These are phyloP conservation scores for Callimorpha dominula DNA, from an alignment of 2,888 invertebrate species.

Conservation along the genomic window DNA sequence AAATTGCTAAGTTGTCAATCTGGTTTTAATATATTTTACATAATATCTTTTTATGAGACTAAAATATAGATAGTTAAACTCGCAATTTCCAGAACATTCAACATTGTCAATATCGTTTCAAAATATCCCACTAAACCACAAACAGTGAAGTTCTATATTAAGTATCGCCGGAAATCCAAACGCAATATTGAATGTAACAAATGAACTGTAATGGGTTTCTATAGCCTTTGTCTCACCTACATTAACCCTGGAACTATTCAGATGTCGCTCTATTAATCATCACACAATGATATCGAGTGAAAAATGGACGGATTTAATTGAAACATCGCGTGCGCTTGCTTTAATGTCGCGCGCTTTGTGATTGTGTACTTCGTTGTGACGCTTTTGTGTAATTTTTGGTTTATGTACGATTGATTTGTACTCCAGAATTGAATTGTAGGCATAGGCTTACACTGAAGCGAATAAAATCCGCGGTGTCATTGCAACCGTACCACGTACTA, in stretches of 20 bases:
- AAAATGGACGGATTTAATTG: slow-evolving; percentile 54
- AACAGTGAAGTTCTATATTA: too few relatives aligned
- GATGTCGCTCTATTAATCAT: slow-evolving; percentile 46
- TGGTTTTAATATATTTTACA: too few relatives aligned
- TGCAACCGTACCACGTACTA: too few relatives aligned
- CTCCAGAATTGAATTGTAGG: neutral
- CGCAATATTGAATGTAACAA: slow-evolving; percentile 11
- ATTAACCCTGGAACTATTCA: slow-evolving; percentile 42
- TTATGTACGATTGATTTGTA: slow-evolving; percentile 8
- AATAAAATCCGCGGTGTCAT: too few relatives aligned
- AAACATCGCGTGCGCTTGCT: slow-evolving; percentile 50
- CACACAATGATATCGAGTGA: slow-evolving; percentile 53
- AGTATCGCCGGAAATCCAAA: neutral
- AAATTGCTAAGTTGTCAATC: too few relatives aligned
- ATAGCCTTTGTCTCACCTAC: slow-evolving; percentile 23
- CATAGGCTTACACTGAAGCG: neutral
- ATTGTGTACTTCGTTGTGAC: slow-evolving; percentile 8
- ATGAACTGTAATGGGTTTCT: slow-evolving; percentile 6
- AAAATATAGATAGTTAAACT: too few relatives aligned
- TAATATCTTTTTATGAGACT: too few relatives aligned
- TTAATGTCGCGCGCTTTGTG: slow-evolving; percentile 16
- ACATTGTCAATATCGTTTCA: too few relatives aligned
- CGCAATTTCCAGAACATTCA: too few relatives aligned
- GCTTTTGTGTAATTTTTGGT: slow-evolving; percentile 13
- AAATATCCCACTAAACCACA: neutral